phyloP scores from a whole-genome alignment of 1,140 invertebrate genomes.

The Achatina immaculata region DNA sequence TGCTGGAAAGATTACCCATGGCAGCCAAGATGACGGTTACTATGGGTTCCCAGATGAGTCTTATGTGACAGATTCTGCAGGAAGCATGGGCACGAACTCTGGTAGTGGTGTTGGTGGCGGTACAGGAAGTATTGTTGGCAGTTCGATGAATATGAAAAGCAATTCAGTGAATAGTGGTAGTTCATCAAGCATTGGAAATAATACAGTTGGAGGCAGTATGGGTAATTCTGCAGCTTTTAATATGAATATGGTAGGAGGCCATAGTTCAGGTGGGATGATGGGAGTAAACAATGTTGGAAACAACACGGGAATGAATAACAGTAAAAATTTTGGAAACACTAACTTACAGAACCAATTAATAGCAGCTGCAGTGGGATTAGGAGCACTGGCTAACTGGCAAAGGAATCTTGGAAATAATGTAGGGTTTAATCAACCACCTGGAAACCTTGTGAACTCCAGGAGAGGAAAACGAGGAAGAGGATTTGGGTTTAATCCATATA shows the following conservation, averaged over 20 bases:
- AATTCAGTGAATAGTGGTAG: not conserved
- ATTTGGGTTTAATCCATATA: not conserved
- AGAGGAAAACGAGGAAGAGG: not conserved
- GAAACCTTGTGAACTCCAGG: not conserved
- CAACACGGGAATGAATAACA: not conserved
- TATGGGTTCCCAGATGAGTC: conserved; percentile 25
- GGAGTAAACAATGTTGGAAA: not conserved
- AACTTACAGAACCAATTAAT: not conserved
- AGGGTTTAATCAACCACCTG: not conserved
- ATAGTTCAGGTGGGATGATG: not conserved
- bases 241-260: not conserved
- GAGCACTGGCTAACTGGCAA: not conserved
- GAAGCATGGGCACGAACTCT: not conserved
- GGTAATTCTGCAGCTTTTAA: not conserved
- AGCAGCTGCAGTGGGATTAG: not conserved
- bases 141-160: not conserved
- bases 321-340: not conserved
- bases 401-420: not conserved
- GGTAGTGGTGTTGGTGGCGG: not conserved
- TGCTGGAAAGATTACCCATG: not conserved
- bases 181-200: not conserved
- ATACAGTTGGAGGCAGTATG: not conserved
- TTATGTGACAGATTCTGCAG: conserved; percentile 2
- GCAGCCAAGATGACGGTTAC: conserved; percentile 13
- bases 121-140: not conserved